Conservation (phyloP, 2,888 invertebrate species). For the Aspidiotus rigidus region DNA sequence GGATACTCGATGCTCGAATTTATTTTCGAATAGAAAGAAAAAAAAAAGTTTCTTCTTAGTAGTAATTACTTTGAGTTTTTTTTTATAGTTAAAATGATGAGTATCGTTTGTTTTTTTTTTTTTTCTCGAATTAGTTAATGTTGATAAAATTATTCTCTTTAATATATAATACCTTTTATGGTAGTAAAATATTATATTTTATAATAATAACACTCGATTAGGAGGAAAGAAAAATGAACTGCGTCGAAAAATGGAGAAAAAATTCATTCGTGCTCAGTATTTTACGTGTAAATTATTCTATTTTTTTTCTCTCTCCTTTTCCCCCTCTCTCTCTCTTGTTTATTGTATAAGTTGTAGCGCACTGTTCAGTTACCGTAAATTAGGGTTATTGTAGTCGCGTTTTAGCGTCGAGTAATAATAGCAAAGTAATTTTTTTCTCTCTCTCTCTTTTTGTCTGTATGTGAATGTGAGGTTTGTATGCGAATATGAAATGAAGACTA, state of each 20-base stretch:
- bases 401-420: slow-evolving; percentile 3
- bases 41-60: background rate
- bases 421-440: background rate
- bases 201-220: no score
- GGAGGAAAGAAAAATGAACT: no score
- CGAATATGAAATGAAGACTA: no score
- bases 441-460: background rate
- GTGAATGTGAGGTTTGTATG: no score
- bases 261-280: slow-evolving; percentile 23
- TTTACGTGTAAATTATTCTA: slow-evolving; percentile 8
- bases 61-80: background rate
- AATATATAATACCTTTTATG: no score
- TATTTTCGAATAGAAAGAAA: background rate
- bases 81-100: background rate
- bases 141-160: no score
- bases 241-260: no score
- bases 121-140: no score
- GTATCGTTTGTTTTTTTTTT: no score
- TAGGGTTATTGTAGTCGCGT: slow-evolving; percentile 25
- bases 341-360: slow-evolving; percentile 26
- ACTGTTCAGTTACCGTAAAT: slow-evolving; percentile 31
- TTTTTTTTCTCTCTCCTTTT: background rate
- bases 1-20: background rate
- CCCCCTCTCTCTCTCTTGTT: background rate
- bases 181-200: no score